Base-by-base conservation (phyloP, 2,888 invertebrate genomes). In the Axea sp. region DNA sequence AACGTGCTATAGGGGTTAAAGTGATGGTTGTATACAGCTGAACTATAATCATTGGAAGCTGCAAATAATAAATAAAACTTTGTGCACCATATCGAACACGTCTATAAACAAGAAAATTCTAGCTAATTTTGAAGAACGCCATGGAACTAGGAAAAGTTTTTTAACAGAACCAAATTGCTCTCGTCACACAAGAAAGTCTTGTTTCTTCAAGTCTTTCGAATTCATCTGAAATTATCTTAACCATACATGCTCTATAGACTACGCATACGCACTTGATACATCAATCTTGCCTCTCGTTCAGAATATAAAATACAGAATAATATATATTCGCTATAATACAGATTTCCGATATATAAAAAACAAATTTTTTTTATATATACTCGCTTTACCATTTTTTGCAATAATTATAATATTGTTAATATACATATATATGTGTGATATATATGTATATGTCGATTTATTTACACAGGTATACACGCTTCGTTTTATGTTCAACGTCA, bases 241-340 rank as follows among this genome's bases (percentile, higher is more conserved):
- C 51, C 62, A 72, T 51, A 68, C 73, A 72, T 71, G 62, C 71
- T 64, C 59, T 59, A 67, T 73, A 59, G 45, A 59, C 68, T 76
- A 74, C 26, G 41, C 74, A 73, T 73, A 43, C 73, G 49, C 73
- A 55, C 62, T 75, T 64, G 65, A 77, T 65, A 71, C 69, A 65
- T 68, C 68, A 74, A 59, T 74, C 68, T 69, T 55, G 71, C 60
- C 74, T 68, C 73, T 76, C 77, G 59, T 73, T 74, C 73, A 73
- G 45, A 76, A 76, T 86, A 86, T 84, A 86, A 86, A 86, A 86
- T 86, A 86, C 86, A 85, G 83, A 84, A 84, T 86, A 84, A 84
- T 86, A 73, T 83, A 84, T 84, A 73, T 82, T 82, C 80, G 78
- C 86, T 86, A 86, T 86, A 83, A 84, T 86, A 86, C 86, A 86